These are phyloP conservation scores for Theristus sp. DNA, from an alignment of 2,888 invertebrate species.

Conservation along the genomic window DNA sequence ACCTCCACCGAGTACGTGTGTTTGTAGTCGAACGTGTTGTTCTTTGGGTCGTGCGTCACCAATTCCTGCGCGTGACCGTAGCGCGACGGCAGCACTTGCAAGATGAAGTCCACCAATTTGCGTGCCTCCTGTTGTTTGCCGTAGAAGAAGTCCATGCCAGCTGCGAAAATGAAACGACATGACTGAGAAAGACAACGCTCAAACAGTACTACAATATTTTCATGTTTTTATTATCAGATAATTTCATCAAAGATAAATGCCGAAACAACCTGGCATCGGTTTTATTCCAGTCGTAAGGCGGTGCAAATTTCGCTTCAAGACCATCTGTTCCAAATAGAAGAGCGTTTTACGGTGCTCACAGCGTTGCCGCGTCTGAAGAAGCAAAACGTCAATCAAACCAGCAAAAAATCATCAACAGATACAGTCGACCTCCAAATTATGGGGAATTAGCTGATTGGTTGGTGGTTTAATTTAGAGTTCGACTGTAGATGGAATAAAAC, in stretches of 20 bases:
- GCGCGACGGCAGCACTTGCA: conserved; percentile 59
- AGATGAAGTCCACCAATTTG: conserved; percentile 83
- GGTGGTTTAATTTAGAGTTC: too few relatives aligned
- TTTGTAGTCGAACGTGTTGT: conserved; percentile 89
- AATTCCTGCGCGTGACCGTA: conserved; percentile 76
- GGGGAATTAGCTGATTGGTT: too few relatives aligned
- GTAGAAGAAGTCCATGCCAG: conserved; percentile 87
- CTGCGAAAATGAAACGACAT: conserved; percentile 37
- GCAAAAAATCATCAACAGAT: too few relatives aligned
- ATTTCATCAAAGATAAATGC: too few relatives aligned
- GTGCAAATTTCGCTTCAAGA: conserved; percentile 84
- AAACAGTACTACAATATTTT: too few relatives aligned
- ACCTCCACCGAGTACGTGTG: conserved; percentile 74
- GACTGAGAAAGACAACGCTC: too few relatives aligned
- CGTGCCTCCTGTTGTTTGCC: conserved; percentile 63
- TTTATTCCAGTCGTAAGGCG: conserved; percentile 50
- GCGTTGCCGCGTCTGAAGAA: conserved; percentile 38
- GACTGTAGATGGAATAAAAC: too few relatives aligned
- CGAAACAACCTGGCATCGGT: conserved; percentile 13
- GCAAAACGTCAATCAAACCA: too few relatives aligned
- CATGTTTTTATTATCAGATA: too few relatives aligned
- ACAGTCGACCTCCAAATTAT: too few relatives aligned
- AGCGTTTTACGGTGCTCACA: conserved; percentile 88
- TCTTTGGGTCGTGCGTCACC: conserved; percentile 89
- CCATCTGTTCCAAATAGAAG: conserved; percentile 86